A percentile compares a stretch with the other conserved stretches of the same genome.
Evolutionary conservation across 2,888 invertebrate species (phyloP).

Genomic region (Fabriciana adippe): DNA sequence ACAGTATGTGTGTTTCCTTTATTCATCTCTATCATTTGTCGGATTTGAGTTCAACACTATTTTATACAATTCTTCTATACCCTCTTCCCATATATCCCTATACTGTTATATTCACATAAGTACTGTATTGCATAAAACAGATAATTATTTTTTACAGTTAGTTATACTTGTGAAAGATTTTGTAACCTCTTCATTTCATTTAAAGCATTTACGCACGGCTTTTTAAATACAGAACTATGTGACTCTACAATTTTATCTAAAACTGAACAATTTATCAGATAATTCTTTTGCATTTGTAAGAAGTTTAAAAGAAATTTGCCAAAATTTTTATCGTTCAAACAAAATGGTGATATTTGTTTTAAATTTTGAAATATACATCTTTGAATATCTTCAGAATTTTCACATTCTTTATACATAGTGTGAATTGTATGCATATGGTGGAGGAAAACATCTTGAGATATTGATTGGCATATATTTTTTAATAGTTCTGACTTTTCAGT

Average conservation of each 20-base stretch:
- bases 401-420: constrained; percentile 56
- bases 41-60: too few relatives aligned
- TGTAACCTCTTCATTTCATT: constrained; percentile 43
- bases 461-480: constrained; percentile 43
- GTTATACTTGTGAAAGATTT: neutral
- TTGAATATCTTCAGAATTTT: constrained; percentile 52
- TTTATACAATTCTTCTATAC: too few relatives aligned
- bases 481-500: constrained; percentile 47
- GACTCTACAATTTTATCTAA: constrained; percentile 52
- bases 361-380: constrained; percentile 50
- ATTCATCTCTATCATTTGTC: too few relatives aligned
- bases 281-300: constrained; percentile 52
- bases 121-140: too few relatives aligned
- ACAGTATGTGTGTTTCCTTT: too few relatives aligned
- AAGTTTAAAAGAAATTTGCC: constrained; percentile 57
- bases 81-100: too few relatives aligned
- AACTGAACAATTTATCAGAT: constrained; percentile 24
- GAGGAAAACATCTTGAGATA: constrained; percentile 50
- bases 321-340: constrained; percentile 54
- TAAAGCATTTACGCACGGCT: constrained; percentile 55
- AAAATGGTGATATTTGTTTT: constrained; percentile 42
- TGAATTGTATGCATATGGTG: constrained; percentile 55
- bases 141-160: neutral
- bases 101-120: too few relatives aligned
- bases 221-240: constrained; percentile 61